Percentiles rank a stretch among this genome's conserved stretches.
Evolutionary conservation across 1,140 invertebrate species (phyloP).

Genomic region (Dendroctonus ponderosae): DNA sequence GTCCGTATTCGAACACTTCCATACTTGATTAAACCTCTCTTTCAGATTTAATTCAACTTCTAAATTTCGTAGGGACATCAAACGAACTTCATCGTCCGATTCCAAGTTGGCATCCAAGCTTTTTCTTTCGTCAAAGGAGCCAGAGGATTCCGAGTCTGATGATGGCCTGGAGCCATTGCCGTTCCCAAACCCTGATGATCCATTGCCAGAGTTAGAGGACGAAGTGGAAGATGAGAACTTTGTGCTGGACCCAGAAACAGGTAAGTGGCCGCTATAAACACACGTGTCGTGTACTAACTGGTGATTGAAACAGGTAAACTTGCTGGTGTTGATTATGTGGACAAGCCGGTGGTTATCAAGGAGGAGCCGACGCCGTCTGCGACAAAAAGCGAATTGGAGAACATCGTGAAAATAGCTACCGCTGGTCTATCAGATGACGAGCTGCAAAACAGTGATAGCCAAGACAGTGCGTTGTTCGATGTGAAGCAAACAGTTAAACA

Average conservation of each 20-base stretch:
- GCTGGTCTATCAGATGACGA: constrained; percentile 47
- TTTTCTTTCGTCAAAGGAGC: background rate
- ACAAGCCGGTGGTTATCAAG: constrained; percentile 48
- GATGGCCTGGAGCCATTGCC: constrained; percentile 47
- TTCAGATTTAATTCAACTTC: background rate
- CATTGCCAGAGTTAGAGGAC: constrained; percentile 62
- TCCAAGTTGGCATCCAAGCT: background rate
- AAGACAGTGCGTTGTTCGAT: too few relatives aligned
- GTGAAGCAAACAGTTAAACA: too few relatives aligned
- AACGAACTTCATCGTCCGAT: constrained; percentile 12
- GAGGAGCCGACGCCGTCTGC: constrained; percentile 42
- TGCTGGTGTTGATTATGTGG: constrained; percentile 61
- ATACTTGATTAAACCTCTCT: background rate
- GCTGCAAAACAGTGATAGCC: constrained; percentile 31
- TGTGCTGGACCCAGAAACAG: constrained; percentile 66
- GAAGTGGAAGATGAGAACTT: constrained; percentile 64
- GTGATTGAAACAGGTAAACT: constrained; percentile 49
- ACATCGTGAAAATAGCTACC: constrained; percentile 47
- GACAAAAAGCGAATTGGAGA: constrained; percentile 39
- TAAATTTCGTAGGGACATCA: constrained; percentile 16
- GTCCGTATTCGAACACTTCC: too few relatives aligned
- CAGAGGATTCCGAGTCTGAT: constrained; percentile 46
- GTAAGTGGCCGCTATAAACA: constrained; percentile 38
- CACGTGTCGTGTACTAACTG: background rate
- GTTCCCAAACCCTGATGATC: constrained; percentile 57